Conservation (phyloP, 2,797 vertebrate species). For the Gallinago stenura region DNA sequence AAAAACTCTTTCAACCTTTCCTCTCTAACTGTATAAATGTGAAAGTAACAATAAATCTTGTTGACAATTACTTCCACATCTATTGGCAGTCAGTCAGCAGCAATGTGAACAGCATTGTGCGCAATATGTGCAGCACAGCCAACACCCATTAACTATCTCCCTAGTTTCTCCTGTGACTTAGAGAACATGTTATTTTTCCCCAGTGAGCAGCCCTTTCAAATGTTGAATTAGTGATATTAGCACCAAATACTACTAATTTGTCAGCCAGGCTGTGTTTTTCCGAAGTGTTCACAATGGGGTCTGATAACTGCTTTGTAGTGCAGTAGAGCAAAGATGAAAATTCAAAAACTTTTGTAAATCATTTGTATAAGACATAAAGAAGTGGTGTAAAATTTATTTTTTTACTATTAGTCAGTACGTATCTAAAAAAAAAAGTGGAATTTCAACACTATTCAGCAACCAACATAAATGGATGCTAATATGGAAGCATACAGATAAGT, state of each 20-base stretch:
- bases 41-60: constrained; percentile 80
- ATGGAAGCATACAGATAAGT: not conserved
- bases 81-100: constrained; percentile 79
- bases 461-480: not conserved
- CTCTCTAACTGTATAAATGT: constrained; percentile 73
- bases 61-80: constrained; percentile 79
- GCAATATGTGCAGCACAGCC: constrained; percentile 61
- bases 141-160: constrained; percentile 82
- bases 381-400: constrained; percentile 23
- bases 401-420: not conserved
- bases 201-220: constrained; percentile 77
- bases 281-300: constrained; percentile 62
- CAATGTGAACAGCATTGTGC: constrained; percentile 66
- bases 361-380: constrained; percentile 35
- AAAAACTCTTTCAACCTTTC: constrained; percentile 73
- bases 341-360: constrained; percentile 60
- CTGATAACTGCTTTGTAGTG: constrained; percentile 69
- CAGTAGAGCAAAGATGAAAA: constrained; percentile 66
- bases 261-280: constrained; percentile 72
- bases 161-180: constrained; percentile 77
- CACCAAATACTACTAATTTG: constrained; percentile 80
- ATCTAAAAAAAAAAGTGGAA: not conserved
- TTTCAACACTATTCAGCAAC: not conserved
- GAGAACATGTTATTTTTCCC: constrained; percentile 80
- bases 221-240: constrained; percentile 82